These are phyloP conservation scores for Chalcosyrphus nemorum DNA, from an alignment of 2,888 invertebrate genomes.

Conservation along the genomic window DNA sequence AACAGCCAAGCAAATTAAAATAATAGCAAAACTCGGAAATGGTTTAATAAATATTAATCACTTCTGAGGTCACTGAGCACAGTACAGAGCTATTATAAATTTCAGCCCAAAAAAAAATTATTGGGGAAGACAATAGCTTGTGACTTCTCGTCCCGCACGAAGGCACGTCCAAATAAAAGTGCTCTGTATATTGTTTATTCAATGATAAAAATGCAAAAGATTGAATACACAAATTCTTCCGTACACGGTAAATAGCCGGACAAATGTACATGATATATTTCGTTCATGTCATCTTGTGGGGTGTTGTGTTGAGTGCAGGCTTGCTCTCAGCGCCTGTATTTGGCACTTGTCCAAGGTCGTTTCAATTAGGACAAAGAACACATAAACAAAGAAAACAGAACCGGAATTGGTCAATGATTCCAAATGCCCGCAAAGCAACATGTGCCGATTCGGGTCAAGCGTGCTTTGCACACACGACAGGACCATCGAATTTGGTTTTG, in stretches of 20 bases:
- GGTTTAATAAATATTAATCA: slow-evolving; percentile 32
- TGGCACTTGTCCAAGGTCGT: slow-evolving; percentile 44
- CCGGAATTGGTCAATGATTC: slow-evolving; percentile 35
- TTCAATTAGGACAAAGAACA: slow-evolving; percentile 39
- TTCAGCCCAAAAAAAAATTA: not conserved
- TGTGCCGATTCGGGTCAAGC: not conserved
- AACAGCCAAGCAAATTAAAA: slow-evolving; percentile 5
- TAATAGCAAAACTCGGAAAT: slow-evolving; percentile 34
- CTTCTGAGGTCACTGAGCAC: slow-evolving; percentile 31
- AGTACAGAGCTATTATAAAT: not conserved
- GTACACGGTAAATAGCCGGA: not conserved
- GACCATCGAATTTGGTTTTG: not conserved
- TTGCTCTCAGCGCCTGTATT: not conserved
- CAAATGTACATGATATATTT: not conserved
- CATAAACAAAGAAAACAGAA: slow-evolving; percentile 6
- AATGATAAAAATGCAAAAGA: slow-evolving; percentile 6
- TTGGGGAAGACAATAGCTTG: not conserved
- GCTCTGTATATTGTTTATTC: not conserved
- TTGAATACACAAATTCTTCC: not conserved
- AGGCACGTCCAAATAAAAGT: not conserved
- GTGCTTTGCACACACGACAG: not conserved
- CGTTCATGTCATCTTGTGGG: not conserved
- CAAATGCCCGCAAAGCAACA: not conserved
- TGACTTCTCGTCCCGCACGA: not conserved
- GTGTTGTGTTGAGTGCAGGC: not conserved